Evolutionary conservation across 2,113 vertebrate species (phyloP).

Genomic region (Oncorhynchus tshawytscha): DNA sequence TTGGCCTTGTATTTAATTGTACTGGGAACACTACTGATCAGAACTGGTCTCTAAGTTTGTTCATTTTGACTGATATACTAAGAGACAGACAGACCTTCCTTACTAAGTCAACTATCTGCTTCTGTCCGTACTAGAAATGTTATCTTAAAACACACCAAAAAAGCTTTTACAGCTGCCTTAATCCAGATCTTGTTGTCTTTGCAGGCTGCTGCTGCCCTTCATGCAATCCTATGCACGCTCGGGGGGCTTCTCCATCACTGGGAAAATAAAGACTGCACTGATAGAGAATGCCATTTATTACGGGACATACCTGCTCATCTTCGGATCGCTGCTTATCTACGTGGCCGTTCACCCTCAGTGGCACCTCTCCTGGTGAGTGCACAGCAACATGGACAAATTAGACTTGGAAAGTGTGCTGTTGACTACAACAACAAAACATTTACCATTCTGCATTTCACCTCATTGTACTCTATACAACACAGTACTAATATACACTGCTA

Average conservation of each 20-base stretch:
- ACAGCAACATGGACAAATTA: neutral
- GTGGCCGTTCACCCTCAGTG: conserved; percentile 88
- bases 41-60: neutral
- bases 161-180: neutral
- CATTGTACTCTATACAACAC: neutral
- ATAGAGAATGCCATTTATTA: conserved; percentile 99
- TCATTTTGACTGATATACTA: neutral
- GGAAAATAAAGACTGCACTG: conserved; percentile 94
- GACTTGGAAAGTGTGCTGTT: neutral
- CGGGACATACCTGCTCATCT: conserved; percentile 94
- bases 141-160: neutral
- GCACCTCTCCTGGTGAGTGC: conserved; percentile 89
- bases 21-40: neutral
- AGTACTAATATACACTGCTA: too few species aligned
- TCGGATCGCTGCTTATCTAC: conserved; percentile 96
- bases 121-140: neutral
- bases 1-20: neutral
- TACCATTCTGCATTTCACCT: neutral
- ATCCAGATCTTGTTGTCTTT: conserved; percentile 1
- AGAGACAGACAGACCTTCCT: neutral
- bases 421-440: too few species aligned
- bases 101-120: neutral
- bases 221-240: conserved; percentile 98
- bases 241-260: conserved; percentile 94
- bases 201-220: conserved; percentile 95